A percentile compares a stretch with the other conserved stretches of the same genome.
Evolutionary conservation across 2,797 vertebrate species (phyloP).

Genomic region (Acanthornis magna): DNA sequence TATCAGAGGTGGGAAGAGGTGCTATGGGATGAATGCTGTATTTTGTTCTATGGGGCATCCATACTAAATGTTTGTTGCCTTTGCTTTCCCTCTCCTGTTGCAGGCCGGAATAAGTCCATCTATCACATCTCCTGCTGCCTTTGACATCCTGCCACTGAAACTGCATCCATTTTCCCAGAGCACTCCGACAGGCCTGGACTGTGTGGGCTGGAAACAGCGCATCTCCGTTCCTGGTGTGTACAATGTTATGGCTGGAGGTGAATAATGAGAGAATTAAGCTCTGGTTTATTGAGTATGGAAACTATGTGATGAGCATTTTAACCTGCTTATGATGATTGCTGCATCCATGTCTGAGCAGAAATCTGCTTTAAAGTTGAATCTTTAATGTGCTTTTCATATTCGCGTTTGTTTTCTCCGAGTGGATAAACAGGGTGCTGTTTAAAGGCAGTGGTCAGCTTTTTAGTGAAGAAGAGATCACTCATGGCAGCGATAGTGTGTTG

Average conservation of each 20-base stretch:
- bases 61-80: neutral
- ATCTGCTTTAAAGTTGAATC: neutral
- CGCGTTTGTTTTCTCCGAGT: neutral
- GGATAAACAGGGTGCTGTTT: neutral
- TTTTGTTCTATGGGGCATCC: neutral
- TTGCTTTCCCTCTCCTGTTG: neutral
- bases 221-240: slow-evolving; percentile 78
- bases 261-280: neutral
- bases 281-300: neutral
- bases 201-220: slow-evolving; percentile 74
- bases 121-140: slow-evolving; percentile 58
- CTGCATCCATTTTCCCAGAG: slow-evolving; percentile 85
- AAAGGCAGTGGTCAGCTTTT: neutral
- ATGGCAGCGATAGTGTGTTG: neutral
- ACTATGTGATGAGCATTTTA: neutral
- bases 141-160: slow-evolving; percentile 74
- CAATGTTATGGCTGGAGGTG: neutral
- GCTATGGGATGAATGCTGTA: neutral
- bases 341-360: neutral
- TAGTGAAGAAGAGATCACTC: neutral
- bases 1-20: neutral
- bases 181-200: slow-evolving; percentile 84
- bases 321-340: neutral
- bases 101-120: slow-evolving; percentile 73
- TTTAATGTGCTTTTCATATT: neutral